Conservation (phyloP, 1,140 invertebrate species). For the Eupristina koningsbergeri region DNA sequence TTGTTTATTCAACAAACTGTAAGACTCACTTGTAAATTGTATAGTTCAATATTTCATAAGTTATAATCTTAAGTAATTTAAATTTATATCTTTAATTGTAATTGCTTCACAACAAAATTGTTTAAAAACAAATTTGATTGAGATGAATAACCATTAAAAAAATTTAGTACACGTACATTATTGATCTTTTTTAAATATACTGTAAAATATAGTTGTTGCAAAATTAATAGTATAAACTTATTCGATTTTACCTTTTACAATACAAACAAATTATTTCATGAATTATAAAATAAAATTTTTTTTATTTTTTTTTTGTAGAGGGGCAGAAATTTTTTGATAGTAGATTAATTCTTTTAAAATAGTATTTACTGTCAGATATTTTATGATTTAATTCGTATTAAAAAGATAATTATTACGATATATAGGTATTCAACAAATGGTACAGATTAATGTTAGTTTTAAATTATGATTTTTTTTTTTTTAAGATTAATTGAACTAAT, state of each 20-base stretch:
- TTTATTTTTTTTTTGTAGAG: conserved; percentile 40
- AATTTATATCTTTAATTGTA: no score
- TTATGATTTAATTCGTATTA: conserved; percentile 21
- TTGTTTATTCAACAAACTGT: no score
- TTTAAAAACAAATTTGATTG: background rate
- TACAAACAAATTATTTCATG: background rate
- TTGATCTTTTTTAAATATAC: background rate
- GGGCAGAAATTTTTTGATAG: conserved; percentile 53
- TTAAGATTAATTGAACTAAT: conserved; percentile 4
- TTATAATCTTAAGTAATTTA: no score
- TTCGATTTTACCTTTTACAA: background rate
- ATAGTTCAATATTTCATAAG: no score
- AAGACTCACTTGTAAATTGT: no score
- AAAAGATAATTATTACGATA: conserved; percentile 37
- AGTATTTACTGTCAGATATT: conserved; percentile 48
- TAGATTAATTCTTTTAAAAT: conserved; percentile 24
- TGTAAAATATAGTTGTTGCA: no score
- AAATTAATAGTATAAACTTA: background rate
- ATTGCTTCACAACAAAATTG: no score
- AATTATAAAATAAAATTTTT: background rate
- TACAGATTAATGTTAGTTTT: background rate
- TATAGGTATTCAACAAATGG: conserved; percentile 19
- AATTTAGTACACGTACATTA: background rate
- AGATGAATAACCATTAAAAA: background rate
- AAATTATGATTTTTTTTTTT: background rate